Conservation (phyloP, 2,797 vertebrate species). For the Echeneis naucrates region DNA sequence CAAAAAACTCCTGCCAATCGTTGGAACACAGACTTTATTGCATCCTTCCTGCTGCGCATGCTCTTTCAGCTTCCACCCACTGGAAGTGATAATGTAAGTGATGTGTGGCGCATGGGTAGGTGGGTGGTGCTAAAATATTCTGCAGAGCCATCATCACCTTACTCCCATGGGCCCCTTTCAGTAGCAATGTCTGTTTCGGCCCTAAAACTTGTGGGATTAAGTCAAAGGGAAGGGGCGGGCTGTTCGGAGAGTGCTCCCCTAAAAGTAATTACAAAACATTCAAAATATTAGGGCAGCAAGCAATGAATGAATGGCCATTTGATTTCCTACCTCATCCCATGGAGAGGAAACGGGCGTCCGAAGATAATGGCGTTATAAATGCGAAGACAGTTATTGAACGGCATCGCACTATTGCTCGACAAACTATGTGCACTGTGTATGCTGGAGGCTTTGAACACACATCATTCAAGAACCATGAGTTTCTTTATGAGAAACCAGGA, state of each 20-base stretch:
- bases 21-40: background rate
- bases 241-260: slow-evolving; percentile 27
- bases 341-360: slow-evolving; percentile 10
- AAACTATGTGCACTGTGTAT: background rate
- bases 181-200: slow-evolving; percentile 39
- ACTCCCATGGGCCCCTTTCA: slow-evolving; percentile 32
- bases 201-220: slow-evolving; percentile 32
- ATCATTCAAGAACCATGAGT: slow-evolving; percentile 6
- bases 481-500: slow-evolving; percentile 12
- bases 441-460: slow-evolving; percentile 7
- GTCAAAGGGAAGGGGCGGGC: slow-evolving; percentile 35
- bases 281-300: slow-evolving; percentile 34
- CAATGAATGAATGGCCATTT: slow-evolving; percentile 25
- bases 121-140: slow-evolving; percentile 15
- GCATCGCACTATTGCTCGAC: slow-evolving; percentile 15
- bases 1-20: background rate
- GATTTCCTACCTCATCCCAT: slow-evolving; percentile 33
- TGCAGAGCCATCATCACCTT: slow-evolving; percentile 35
- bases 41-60: background rate
- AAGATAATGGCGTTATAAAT: slow-evolving; percentile 24
- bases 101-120: slow-evolving; percentile 9
- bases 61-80: slow-evolving; percentile 7
- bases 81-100: slow-evolving; percentile 27
- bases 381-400: slow-evolving; percentile 13
- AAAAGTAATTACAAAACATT: slow-evolving; percentile 57